Conservation (phyloP, 2,113 vertebrate species). For the Scytalopus superciliaris region DNA sequence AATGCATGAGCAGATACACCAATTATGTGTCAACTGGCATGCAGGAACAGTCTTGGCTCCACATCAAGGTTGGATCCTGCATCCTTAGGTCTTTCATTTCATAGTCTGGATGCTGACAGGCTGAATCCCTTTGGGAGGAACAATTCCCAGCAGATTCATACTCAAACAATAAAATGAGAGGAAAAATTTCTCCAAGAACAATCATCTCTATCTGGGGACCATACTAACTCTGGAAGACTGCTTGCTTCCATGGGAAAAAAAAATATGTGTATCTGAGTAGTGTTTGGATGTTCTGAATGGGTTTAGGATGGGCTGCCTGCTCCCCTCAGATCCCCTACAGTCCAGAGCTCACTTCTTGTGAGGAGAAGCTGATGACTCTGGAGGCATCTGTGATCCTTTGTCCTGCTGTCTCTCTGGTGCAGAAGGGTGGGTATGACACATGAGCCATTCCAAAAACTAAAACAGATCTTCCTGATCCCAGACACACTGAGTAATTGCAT, state of each 20-base stretch:
- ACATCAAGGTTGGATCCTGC: neutral
- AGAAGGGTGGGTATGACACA: neutral
- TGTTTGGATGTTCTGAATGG: neutral
- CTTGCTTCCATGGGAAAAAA: neutral
- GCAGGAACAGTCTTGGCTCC: neutral
- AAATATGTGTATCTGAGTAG: neutral
- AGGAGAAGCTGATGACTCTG: neutral
- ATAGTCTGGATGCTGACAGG: neutral
- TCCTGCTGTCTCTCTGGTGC: neutral
- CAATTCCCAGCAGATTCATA: neutral
- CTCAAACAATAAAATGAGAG: neutral
- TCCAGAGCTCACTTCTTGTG: neutral
- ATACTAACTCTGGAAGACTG: neutral
- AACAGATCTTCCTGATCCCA: neutral
- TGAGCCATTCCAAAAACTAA: neutral
- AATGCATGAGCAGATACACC: neutral
- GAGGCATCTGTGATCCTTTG: neutral
- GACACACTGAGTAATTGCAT: neutral
- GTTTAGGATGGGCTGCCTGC: neutral
- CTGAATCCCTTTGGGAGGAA: neutral
- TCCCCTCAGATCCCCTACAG: neutral
- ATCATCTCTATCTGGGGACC: neutral
- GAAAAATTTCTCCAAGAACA: neutral
- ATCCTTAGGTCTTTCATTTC: neutral
- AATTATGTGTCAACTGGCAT: neutral